Conservation (phyloP, 2,888 invertebrate species). For the Morinoia aosen region DNA sequence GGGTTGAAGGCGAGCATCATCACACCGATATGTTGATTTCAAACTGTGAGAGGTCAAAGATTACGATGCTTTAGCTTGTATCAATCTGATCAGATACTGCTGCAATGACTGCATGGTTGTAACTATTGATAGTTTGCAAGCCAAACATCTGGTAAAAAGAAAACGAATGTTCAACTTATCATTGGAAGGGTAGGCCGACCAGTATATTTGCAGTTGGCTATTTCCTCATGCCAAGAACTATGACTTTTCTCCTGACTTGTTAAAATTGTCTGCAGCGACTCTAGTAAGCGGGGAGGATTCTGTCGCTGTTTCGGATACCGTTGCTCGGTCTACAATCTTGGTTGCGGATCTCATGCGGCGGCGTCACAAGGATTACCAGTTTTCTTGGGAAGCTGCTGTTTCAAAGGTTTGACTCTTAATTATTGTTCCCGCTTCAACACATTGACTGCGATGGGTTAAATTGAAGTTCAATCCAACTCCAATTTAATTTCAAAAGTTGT, state of each 20-base stretch:
- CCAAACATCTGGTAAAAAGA: too few relatives aligned
- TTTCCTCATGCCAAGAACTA: neutral
- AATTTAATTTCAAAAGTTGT: too few relatives aligned
- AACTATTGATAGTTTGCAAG: too few relatives aligned
- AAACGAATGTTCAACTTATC: neutral
- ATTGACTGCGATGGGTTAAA: too few relatives aligned
- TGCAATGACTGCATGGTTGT: too few relatives aligned
- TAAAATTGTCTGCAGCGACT: conserved; percentile 79
- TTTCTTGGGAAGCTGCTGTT: conserved; percentile 87
- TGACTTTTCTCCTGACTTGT: neutral
- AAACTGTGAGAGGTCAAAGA: too few relatives aligned
- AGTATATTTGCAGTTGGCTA: neutral
- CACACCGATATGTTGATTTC: too few relatives aligned
- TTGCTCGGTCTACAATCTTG: conserved; percentile 88
- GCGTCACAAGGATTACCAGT: conserved; percentile 85
- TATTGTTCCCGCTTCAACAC: conserved; percentile 55
- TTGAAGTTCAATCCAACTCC: too few relatives aligned
- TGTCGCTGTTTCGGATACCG: conserved; percentile 79
- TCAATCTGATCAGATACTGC: too few relatives aligned
- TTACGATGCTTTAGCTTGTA: too few relatives aligned
- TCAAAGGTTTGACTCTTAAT: conserved; percentile 74
- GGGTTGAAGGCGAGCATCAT: too few relatives aligned
- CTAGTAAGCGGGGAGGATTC: conserved; percentile 75
- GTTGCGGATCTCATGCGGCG: conserved; percentile 88
- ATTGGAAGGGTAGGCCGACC: too few relatives aligned